Conservation (phyloP, 2,113 vertebrate genomes). For the Podarcis cretensis region DNA sequence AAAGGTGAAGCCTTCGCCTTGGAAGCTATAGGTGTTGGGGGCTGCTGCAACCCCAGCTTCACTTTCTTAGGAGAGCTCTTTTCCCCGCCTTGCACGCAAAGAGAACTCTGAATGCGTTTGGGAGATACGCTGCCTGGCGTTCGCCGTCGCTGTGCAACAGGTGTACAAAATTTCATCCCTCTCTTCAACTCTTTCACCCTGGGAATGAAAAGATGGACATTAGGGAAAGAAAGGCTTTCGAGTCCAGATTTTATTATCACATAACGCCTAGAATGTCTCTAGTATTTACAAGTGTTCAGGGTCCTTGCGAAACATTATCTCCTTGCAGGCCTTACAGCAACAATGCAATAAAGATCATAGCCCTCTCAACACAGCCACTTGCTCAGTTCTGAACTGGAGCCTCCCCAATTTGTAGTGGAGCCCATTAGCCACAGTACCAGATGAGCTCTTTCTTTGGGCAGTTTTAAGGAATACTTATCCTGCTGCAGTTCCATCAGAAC, state of each 20-base stretch:
- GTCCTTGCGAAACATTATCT: not conserved
- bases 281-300: not conserved
- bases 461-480: not conserved
- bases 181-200: slow-evolving; percentile 92
- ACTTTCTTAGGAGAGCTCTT: slow-evolving; percentile 84
- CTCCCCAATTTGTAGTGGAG: not conserved
- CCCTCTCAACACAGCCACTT: not conserved
- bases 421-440: not conserved
- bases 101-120: slow-evolving; percentile 75
- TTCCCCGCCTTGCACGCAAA: slow-evolving; percentile 64
- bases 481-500: not conserved
- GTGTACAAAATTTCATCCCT: slow-evolving; percentile 68
- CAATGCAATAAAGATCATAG: not conserved
- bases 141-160: slow-evolving; percentile 53
- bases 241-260: not conserved
- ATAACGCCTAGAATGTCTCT: not conserved
- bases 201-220: slow-evolving; percentile 49
- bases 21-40: slow-evolving; percentile 8
- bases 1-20: slow-evolving; percentile 63
- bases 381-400: too few species aligned
- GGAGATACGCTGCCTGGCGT: slow-evolving; percentile 65
- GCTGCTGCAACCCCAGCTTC: slow-evolving; percentile 72
- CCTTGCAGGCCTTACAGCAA: not conserved
- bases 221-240: slow-evolving; percentile 30
- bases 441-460: not conserved